These are phyloP conservation scores for Drosophila kuntzei DNA, from an alignment of 2,888 invertebrate species.

Conservation along the genomic window DNA sequence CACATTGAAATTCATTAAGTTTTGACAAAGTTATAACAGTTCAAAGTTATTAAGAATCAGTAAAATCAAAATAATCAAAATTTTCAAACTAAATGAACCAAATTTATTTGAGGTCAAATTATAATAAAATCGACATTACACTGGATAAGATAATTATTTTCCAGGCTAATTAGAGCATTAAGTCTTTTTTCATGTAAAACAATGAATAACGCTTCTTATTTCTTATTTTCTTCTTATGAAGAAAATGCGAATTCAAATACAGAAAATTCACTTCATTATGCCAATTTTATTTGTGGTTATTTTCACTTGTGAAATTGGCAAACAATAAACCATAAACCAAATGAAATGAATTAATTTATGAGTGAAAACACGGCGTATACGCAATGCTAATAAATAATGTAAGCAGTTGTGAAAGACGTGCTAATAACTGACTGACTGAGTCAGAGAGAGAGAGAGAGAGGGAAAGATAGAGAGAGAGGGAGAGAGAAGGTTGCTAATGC, in stretches of 20 bases:
- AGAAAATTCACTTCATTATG: slow-evolving; percentile 36
- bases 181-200: no score
- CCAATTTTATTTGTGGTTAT: slow-evolving; percentile 11
- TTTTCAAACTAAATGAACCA: no score
- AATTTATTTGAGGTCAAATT: no score
- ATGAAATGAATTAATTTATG: slow-evolving; percentile 47
- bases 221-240: no score
- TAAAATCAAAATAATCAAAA: no score
- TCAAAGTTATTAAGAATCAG: no score
- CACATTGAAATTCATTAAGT: no score
- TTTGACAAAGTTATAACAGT: no score
- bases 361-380: slow-evolving; percentile 32
- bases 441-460: background rate
- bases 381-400: slow-evolving; percentile 62
- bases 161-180: no score
- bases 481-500: slow-evolving; percentile 45
- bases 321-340: slow-evolving; percentile 33
- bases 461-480: slow-evolving; percentile 8
- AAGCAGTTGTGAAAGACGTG: slow-evolving; percentile 50
- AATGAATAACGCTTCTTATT: no score
- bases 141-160: no score
- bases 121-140: no score
- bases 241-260: slow-evolving; percentile 32
- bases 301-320: slow-evolving; percentile 33
- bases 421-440: slow-evolving; percentile 63